A percentile compares a stretch with the other conserved stretches of the same genome.
Conservation (phyloP, 2,797 vertebrate species). For the Fistularia tabacaria region DNA sequence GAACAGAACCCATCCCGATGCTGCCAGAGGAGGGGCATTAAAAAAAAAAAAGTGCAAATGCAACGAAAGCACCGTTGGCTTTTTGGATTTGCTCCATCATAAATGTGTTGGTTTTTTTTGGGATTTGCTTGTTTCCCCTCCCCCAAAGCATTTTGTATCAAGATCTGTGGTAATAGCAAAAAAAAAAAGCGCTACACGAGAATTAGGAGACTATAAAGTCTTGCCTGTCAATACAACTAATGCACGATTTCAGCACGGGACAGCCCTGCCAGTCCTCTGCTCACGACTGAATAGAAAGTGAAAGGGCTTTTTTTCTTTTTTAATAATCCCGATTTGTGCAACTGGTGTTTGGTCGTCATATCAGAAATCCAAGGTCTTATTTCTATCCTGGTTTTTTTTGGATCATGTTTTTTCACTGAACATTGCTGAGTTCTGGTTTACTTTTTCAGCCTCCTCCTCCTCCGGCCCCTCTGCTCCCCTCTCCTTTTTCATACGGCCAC, state of each 20-base stretch:
- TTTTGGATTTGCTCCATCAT: slow-evolving; percentile 9
- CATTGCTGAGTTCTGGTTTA: too few relatives aligned
- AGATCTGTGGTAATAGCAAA: too few relatives aligned
- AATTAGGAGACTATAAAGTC: slow-evolving; percentile 27
- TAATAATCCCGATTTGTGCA: slow-evolving; percentile 68
- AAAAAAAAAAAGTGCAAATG: too few relatives aligned
- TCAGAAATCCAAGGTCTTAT: slow-evolving; percentile 39
- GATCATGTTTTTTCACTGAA: not conserved
- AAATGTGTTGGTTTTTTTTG: slow-evolving; percentile 4
- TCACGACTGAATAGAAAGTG: slow-evolving; percentile 65
- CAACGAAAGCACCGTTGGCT: too few relatives aligned
- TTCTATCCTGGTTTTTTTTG: slow-evolving; percentile 17
- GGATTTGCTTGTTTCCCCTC: not conserved
- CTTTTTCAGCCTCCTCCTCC: too few relatives aligned
- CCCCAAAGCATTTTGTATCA: slow-evolving; percentile 7
- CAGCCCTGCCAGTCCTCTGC: slow-evolving; percentile 37
- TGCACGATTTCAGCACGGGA: slow-evolving; percentile 6
- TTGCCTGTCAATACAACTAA: slow-evolving; percentile 32
- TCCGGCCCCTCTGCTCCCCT: not conserved
- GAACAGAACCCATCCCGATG: too few relatives aligned
- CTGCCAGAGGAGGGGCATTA: too few relatives aligned
- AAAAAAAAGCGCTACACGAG: slow-evolving; percentile 16
- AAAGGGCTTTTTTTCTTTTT: slow-evolving; percentile 42
- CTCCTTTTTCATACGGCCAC: not conserved
- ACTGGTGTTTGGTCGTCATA: slow-evolving; percentile 33